Percentiles rank a stretch among this genome's conserved stretches.
Evolutionary conservation across 2,797 vertebrate species (phyloP).

Genomic region (Enteromius paludinosus): DNA sequence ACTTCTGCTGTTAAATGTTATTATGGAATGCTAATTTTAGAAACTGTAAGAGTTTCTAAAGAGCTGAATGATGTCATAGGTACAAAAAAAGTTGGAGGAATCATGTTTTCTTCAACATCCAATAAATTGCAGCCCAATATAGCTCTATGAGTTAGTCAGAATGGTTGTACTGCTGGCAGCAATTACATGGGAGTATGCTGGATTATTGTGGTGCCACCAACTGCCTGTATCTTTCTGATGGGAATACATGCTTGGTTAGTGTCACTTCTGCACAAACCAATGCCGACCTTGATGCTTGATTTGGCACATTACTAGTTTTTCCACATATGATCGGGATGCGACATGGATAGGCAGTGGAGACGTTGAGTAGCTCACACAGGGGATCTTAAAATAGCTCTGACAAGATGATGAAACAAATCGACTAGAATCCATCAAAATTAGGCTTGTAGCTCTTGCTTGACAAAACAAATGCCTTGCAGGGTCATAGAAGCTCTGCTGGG

Average conservation of each 20-base stretch:
- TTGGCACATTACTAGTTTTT: slow-evolving; percentile 49
- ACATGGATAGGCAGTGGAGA: slow-evolving; percentile 1
- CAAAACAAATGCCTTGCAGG: slow-evolving; percentile 47
- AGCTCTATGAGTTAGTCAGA: background rate
- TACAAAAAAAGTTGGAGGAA: too few relatives aligned
- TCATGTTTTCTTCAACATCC: background rate
- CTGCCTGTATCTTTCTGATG: slow-evolving; percentile 21
- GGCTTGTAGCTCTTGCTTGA: slow-evolving; percentile 42
- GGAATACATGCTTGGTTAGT: slow-evolving; percentile 59
- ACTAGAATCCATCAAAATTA: slow-evolving; percentile 63
- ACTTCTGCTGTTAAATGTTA: background rate
- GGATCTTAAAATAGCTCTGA: slow-evolving; percentile 44
- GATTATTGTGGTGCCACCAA: slow-evolving; percentile 7
- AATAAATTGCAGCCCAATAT: background rate
- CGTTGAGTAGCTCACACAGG: slow-evolving; percentile 11
- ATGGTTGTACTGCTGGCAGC: background rate
- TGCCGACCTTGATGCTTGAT: slow-evolving; percentile 67
- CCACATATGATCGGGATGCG: slow-evolving; percentile 40
- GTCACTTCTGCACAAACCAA: slow-evolving; percentile 50
- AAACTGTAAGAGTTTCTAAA: background rate
- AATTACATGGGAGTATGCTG: background rate
- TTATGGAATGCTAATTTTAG: background rate
- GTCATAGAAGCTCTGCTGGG: slow-evolving; percentile 51
- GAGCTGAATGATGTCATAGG: background rate
- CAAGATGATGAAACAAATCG: slow-evolving; percentile 53